Conservation (phyloP, 1,140 invertebrate species). For the Mylabris phalerata region DNA sequence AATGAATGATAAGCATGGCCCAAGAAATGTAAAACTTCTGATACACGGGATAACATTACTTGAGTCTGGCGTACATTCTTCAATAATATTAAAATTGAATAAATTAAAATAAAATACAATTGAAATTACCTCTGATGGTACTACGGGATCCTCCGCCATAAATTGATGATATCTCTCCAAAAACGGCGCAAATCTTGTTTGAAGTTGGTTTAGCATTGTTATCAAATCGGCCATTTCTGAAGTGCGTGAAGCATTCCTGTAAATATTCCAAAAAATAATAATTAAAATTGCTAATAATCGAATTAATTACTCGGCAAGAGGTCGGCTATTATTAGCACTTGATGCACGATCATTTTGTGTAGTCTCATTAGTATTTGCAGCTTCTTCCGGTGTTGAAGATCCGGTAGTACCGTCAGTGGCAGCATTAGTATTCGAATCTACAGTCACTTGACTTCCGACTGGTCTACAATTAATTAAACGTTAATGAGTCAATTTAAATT, state of each 20-base stretch:
- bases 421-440: background rate
- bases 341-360: background rate
- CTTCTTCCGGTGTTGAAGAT: slow-evolving; percentile 26
- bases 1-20: slow-evolving; percentile 82
- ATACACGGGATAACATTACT: slow-evolving; percentile 61
- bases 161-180: slow-evolving; percentile 53
- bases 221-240: slow-evolving; percentile 55
- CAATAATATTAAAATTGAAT: slow-evolving; percentile 11
- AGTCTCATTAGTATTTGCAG: background rate
- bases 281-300: slow-evolving; percentile 3
- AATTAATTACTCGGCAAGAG: slow-evolving; percentile 1
- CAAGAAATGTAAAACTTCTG: slow-evolving; percentile 73
- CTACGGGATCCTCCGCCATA: slow-evolving; percentile 52
- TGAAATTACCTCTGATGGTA: slow-evolving; percentile 46
- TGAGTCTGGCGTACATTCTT: slow-evolving; percentile 51
- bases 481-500: background rate
- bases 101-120: background rate
- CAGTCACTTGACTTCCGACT: slow-evolving; percentile 1
- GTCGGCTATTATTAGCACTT: background rate
- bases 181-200: slow-evolving; percentile 56
- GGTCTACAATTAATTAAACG: slow-evolving; percentile 1
- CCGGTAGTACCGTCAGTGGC: background rate
- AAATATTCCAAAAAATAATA: slow-evolving; percentile 3
- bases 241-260: slow-evolving; percentile 44
- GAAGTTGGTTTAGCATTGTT: slow-evolving; percentile 51